Base-by-base conservation (phyloP, 2,113 vertebrate species). In the Fregata magnificens region DNA sequence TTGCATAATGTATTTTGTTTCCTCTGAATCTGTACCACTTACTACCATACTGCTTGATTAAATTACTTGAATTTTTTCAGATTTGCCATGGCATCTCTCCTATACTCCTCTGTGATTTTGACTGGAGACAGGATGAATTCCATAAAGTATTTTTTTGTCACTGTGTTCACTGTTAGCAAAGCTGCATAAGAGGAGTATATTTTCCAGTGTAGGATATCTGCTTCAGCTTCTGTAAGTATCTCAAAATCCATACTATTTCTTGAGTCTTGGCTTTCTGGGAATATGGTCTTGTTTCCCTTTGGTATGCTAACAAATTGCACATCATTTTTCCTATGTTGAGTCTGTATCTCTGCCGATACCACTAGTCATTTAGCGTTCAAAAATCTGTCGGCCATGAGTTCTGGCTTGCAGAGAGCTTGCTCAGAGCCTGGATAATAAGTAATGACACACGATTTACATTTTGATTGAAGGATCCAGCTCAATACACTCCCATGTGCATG, bases 381-480 rank as follows among this genome's bases (percentile, higher is more conserved):
- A 93, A 95, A 88, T 81, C 63, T 92, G 80, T 86, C 79, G 92
- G 47, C 59, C 52, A 86, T 83, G 82, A 88, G 52, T 58, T 92
- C 42, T 81, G 87, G 62, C 90, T 93, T 73, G 47, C 67, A 86
- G 72, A 94, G 62, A 94, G 79, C 31, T 85, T 94, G 31, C 73
- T 88, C 59, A 86, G 82, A 66, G 63, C 21, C 82, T 90, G n/a
- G 83, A 63, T 95, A 95, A 91, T 86, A 82, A 94, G 59, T 56
- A 92, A 83, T 92, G 90, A 95, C 56, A 85, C 55, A 67, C 1
- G 0, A 97, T 97, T 96, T 95, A 78, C 86, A 95, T 93, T 97
- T 91, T 95, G 90, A 95, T 90, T 92, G 85, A 95, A 95, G 36
- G 85, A 92, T 88, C 32, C 82, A 78, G 76, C 63, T 92, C 82